Base-by-base conservation (phyloP, 2,113 vertebrate species). In the Salvelinus sp. region DNA sequence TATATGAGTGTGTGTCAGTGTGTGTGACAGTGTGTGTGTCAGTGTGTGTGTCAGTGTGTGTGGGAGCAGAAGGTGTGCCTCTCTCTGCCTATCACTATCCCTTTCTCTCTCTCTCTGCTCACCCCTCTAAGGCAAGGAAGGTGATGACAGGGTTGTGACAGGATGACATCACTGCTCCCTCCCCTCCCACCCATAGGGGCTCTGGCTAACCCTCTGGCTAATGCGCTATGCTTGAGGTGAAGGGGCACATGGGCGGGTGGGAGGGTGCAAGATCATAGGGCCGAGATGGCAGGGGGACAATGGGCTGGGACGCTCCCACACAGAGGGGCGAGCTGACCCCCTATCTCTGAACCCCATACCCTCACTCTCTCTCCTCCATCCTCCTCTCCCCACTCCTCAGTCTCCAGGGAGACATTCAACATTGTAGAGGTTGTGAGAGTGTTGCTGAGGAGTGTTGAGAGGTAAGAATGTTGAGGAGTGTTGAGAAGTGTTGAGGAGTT, bases 261-360 rank as follows among this genome's bases (percentile, higher is more conserved):
- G 38, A 54, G 78, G 69, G 58, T 7, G 58, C 18, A 62, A 62
- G 83, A 79, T 85, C 64, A 82, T 30, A 16, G n/a, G 60, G 23
- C 6, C 2, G 25, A 13, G 63, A 44, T 76, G 70, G 62, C 72
- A 72, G 50, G 22, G 69, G 67, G 76, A 86, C 86, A 88, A 89
- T 86, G 66, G 48, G 77, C 71, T 57, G 85, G 77, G 80, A 82
- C 73, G 74, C 80, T 82, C 76, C 79, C 76, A 79, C 74, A 82
- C 60, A 80, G 68, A 66, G 70, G 9, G 64, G 33, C 67, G 76
- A 48, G 71, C 70, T 82, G 81, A 86, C 84, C 84, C 77, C 67
- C 68, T 79, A 63, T 84, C 86, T 84, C 85, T 50, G n/a, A 82
- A 82, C 79, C 48, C 48, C 48, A 50, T 50, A 12, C 48, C 12